Conservation (phyloP, 2,797 vertebrate genomes). For the Phalanger gymnotis region DNA sequence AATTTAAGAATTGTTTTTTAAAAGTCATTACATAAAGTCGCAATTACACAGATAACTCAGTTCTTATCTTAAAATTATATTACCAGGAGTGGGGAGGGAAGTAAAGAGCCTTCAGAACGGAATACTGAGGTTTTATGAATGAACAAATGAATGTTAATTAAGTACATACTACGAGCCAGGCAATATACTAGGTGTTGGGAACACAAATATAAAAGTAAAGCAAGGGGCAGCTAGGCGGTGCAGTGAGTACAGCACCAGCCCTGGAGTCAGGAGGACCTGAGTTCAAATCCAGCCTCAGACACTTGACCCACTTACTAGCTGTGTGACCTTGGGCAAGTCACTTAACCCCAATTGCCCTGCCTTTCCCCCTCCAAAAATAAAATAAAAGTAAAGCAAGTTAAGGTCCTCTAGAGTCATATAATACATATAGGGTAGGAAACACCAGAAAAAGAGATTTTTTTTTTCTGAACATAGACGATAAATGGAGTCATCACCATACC, state of each 20-base stretch:
- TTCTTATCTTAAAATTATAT: conserved; percentile 41
- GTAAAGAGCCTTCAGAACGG: conserved; percentile 8
- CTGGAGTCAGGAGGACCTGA: no score
- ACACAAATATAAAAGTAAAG: neutral
- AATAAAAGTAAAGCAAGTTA: neutral
- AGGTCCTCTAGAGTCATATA: neutral
- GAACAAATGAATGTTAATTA: neutral
- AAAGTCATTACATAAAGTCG: conserved; percentile 43
- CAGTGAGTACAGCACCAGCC: no score
- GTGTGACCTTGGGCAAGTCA: no score
- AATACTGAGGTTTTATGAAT: conserved; percentile 57
- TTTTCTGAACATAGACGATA: neutral
- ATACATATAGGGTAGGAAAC: neutral
- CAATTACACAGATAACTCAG: conserved; percentile 56
- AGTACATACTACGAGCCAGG: neutral
- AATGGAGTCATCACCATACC: neutral
- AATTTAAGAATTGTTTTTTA: conserved; percentile 56
- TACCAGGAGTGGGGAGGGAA: conserved; percentile 32
- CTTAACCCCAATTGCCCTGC: no score
- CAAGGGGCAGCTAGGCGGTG: no score
- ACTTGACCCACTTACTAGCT: no score
- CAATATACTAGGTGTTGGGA: neutral
- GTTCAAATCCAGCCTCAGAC: no score
- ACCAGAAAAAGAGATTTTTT: neutral
- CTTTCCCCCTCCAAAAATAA: no score